Base-by-base conservation (phyloP, 2,888 invertebrate genomes). In the Agrypnus murinus region DNA sequence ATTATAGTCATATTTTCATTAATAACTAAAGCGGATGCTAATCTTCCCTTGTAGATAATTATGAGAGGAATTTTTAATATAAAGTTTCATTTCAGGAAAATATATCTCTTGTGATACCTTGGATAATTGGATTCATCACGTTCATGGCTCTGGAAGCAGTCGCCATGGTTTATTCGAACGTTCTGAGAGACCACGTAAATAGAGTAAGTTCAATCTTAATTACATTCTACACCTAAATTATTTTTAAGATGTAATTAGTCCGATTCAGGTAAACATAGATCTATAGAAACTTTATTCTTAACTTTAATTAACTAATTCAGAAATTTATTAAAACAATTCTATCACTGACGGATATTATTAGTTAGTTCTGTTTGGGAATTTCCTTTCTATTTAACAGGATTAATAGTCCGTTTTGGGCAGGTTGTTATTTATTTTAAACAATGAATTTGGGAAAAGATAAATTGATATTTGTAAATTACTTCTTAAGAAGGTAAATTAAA, bases 121-220 rank as follows among this genome's bases (percentile, higher is more conserved):
- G 93, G 93, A 91, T 93, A 79, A 90, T 93, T 75, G 93, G 93
- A 75, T 92, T 92, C 81, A 92, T 93, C 85, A 92, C 93, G 10
- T 92, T 93, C 85, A 93, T 93, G 91, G 92, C 93, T 55, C 85
- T 93, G 75, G 93, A 93, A 85, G 93, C 92, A 43, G 92, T 93
- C 85, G 92, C 93, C 69, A 92, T 93, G 91, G 93, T 93, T 67
- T 93, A 93, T 85, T 93, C 93, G 69, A 93, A 93, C 86, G 92
- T 93, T 71, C 88, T 93, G 75, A 89, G 93, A 84, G 93, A 93
- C 87, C 93, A 93, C 85, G 93, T 93, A 76, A 93, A 93, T 87
- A 92, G 90, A 88, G 93, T 93, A 86, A 89, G 87, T 83, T 36
- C 0, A 19, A 59, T 19, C 17, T 31, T 60, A 46, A 60, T 60